These are phyloP conservation scores for Drosophila santomea DNA, from an alignment of 1,140 invertebrate genomes.

Conservation along the genomic window DNA sequence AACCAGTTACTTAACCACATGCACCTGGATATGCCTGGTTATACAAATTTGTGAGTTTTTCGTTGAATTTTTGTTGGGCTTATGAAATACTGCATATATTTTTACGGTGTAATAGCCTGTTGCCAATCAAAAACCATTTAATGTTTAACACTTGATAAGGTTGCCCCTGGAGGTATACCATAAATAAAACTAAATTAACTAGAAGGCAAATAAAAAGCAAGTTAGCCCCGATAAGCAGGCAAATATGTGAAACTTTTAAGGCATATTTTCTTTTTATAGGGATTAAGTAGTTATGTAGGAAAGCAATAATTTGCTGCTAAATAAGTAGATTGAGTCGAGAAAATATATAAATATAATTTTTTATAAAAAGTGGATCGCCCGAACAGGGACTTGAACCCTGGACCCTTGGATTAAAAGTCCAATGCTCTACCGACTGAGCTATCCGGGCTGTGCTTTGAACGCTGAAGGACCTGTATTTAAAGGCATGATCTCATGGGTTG, in stretches of 20 bases:
- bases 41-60: too few species aligned
- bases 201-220: not conserved
- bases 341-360: too few species aligned
- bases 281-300: too few species aligned
- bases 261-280: too few species aligned
- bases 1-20: too few species aligned
- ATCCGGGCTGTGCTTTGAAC: constrained; percentile 86
- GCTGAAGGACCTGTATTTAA: too few species aligned
- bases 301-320: too few species aligned
- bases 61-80: too few species aligned
- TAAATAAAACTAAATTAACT: not conserved
- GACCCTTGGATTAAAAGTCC: constrained; percentile 93
- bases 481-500: too few species aligned
- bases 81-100: too few species aligned
- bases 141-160: not conserved
- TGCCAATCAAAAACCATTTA: not conserved
- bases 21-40: too few species aligned
- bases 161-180: constrained; percentile 20
- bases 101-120: not conserved
- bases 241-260: not conserved
- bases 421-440: constrained; percentile 92
- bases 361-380: constrained; percentile 85
- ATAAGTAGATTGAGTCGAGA: too few species aligned
- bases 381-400: constrained; percentile 93
- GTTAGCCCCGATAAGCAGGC: not conserved